phyloP scores from a whole-genome alignment of 2,113 vertebrate species.

The Thalassarche chlororhynchos region DNA sequence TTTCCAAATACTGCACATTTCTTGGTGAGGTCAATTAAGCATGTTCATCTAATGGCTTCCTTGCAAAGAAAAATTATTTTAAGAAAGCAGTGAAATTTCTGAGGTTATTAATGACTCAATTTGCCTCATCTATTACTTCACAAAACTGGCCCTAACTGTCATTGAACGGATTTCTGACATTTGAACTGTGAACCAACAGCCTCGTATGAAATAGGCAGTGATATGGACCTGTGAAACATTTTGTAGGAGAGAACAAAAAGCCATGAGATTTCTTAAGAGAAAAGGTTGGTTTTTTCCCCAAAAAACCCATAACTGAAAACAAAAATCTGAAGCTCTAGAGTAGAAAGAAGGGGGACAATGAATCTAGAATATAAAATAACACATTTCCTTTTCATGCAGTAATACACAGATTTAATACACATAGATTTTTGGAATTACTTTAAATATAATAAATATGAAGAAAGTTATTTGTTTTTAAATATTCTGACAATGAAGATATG shows the following conservation, averaged over 20 bases:
- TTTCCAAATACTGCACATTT: neutral
- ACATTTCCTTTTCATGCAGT: neutral
- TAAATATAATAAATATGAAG: neutral
- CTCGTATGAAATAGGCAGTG: rapidly evolving
- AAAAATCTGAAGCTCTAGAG: neutral
- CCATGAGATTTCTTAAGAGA: neutral
- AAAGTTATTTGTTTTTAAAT: neutral
- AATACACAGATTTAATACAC: neutral
- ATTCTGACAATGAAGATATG: neutral
- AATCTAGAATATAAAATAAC: neutral
- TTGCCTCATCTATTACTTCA: neutral
- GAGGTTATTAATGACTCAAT: neutral
- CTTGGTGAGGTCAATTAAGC: neutral
- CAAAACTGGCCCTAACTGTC: neutral
- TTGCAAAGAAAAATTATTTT: neutral
- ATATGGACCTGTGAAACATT: neutral
- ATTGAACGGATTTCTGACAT: neutral
- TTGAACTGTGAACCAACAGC: neutral
- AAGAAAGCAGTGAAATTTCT: neutral
- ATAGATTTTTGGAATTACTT: neutral
- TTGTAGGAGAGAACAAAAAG: neutral
- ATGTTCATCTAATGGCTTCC: neutral
- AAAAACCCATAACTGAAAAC: neutral
- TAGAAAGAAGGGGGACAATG: neutral
- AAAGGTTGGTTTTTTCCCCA: rapidly evolving